Conservation (phyloP, 2,888 invertebrate species). For the Volucella bombylans region DNA sequence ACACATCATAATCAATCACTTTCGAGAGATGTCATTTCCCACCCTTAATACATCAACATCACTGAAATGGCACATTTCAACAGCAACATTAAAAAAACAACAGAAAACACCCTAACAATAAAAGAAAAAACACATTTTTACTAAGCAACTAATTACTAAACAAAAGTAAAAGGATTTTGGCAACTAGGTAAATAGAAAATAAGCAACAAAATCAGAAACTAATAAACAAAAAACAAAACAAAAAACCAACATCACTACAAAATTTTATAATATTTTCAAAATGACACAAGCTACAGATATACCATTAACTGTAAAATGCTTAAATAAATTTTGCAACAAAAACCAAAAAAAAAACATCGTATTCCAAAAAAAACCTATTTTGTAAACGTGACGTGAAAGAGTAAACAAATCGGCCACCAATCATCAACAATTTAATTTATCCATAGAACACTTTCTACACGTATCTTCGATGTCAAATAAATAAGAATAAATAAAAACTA, state of each 20-base stretch:
- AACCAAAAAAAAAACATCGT: constrained; percentile 34
- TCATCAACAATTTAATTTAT: constrained; percentile 52
- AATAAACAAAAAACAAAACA: constrained; percentile 34
- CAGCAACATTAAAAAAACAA: constrained; percentile 34
- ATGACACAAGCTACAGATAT: constrained; percentile 27
- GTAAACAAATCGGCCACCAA: constrained; percentile 27
- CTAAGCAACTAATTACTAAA: constrained; percentile 64
- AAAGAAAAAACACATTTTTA: constrained; percentile 75
- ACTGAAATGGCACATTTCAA: constrained; percentile 35
- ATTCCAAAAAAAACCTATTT: no score
- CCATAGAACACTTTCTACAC: constrained; percentile 47
- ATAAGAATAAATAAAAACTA: constrained; percentile 23
- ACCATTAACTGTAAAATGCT: constrained; percentile 49
- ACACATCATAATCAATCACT: constrained; percentile 54
- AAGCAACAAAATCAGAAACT: constrained; percentile 26
- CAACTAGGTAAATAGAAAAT: constrained; percentile 78
- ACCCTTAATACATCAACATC: constrained; percentile 34
- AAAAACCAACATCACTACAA: constrained; percentile 23
- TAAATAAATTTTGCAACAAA: constrained; percentile 39
- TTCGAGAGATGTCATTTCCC: constrained; percentile 40
- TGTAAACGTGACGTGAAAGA: constrained; percentile 57
- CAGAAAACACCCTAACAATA: constrained; percentile 1
- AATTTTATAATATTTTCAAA: constrained; percentile 60
- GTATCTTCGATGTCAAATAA: constrained; percentile 57
- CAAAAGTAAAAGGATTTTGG: constrained; percentile 76